Evolutionary conservation across 2,888 invertebrate genomes (phyloP), one percentile per base, ranked within the genome.

Genomic region (Sarcophaga carnaria): DNA sequence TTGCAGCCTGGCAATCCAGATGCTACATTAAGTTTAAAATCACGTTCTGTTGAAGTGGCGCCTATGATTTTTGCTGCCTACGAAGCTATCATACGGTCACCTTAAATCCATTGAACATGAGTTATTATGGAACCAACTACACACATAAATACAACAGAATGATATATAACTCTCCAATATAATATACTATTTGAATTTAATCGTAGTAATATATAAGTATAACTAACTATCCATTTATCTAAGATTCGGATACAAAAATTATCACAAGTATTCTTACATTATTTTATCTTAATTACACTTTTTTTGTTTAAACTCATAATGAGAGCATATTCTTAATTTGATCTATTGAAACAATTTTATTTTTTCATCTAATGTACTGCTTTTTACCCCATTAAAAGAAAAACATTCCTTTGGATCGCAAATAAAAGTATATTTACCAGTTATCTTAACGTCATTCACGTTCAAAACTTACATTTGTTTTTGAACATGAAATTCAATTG

Each of bases 1-100:
- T 95, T 99, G 87, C 98, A 98, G 91, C 99, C 99, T 0, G 98
- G 98, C 69, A 97, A 97, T 93, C 96, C 97, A 0, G 96, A 97
- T 92, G 97, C 99, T 60, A 98, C 98, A 20, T 96, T 99, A 91
- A 96, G 96, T 91, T 94, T 99, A 89, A 99, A 99, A 93, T 98
- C 99, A 0, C 95, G 98, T 88, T 97, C 98, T 1, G 96, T 97
- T 47, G 99, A 99, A 93, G 98, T 99, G 45, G 98, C 98, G 77
- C 94, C 96, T 14, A 97, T 97, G 90, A 96, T 99, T 91, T 98
- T 98, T 94, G 97, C 97, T 93, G 96, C 98, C 22, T 99, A 98
- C 93, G 99, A 99, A 93, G 95, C 95, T 88, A 96, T 98, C 90
- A 94, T 97, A 83, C 93, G 94, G 54, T 93, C 93, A 10, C 92